Base-by-base conservation (phyloP, 2,888 invertebrate species). In the Macrophya annulata region DNA sequence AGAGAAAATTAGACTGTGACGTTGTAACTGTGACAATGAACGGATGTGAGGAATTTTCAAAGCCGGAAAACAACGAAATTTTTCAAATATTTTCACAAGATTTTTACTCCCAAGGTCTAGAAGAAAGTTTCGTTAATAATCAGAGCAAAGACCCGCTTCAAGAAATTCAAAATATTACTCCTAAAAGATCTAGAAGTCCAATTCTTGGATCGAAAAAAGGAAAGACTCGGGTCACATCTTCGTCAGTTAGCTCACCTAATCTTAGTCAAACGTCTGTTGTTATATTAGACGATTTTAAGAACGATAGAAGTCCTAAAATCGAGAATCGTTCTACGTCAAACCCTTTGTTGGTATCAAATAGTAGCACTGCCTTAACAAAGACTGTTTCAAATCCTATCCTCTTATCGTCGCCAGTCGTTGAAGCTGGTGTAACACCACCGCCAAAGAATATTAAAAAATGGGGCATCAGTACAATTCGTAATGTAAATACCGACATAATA, bases 51-150 rank as follows among this genome's bases (percentile, higher is more conserved):
- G 12, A 43, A 82, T n/a, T 1, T 59, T 40, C 40, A 1, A n/a
- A 40, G 17, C 79, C 3, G 40, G 15, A 31, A 45, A n/a, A 62
- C 25, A 3, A n/a, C 40, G 10, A 45, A 17, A 4, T 0, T 48
- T 65, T 68, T 9, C 45, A 48, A 83, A 37, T 83, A 68, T 83
- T 48, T 48, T 83, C 83, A 21, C 68, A 83, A 83, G 83, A 83
- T 21, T 83, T 68, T 65, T 68, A 48, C 25, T 51, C 65, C 17
- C 68, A 83, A 68, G 71, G 83, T 10, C n/a, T 83, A 40, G 83
- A 83, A n/a, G 83, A 68, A n/a, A 83, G 48, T 71, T 83, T 71
- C 12, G 10, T 68, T 12, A 68, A 51, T 12, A 83, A 71, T 31
- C 48, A 25, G 6, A 65, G n/a, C 17, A 62, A 40, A 10, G 5